Percentiles rank a stretch among this genome's conserved stretches.
phyloP scores from a whole-genome alignment of 1,140 invertebrate genomes.

The Drosophila miranda region DNA sequence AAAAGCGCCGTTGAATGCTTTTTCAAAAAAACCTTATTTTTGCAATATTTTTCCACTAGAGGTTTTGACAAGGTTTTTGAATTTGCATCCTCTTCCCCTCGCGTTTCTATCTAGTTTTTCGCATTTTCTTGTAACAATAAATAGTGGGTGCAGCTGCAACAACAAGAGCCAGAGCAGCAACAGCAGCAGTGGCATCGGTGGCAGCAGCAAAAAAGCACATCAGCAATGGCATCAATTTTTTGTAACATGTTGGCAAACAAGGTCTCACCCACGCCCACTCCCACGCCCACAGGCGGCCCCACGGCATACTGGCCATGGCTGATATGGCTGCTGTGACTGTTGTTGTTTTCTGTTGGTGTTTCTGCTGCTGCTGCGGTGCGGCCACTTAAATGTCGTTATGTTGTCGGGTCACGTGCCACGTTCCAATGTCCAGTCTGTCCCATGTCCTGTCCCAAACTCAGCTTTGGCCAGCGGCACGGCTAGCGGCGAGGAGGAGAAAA shows the following conservation, averaged over 20 bases:
- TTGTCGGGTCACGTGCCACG: constrained; percentile 74
- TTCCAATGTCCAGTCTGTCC: constrained; percentile 37
- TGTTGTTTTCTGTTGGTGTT: neutral
- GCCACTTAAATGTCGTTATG: constrained; percentile 80
- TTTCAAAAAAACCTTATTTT: neutral
- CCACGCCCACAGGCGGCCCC: constrained; percentile 28
- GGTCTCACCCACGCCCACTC: constrained; percentile 38
- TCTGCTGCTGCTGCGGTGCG: constrained; percentile 51
- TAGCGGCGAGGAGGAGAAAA: constrained; percentile 8
- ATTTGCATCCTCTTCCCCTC: constrained; percentile 1
- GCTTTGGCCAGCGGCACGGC: constrained; percentile 1
- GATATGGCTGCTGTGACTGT: constrained; percentile 11
- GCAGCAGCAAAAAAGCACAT: constrained; percentile 20
- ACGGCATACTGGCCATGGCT: constrained; percentile 6
- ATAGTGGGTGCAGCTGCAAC: constrained; percentile 68
- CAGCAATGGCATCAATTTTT: constrained; percentile 74
- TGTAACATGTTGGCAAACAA: constrained; percentile 79
- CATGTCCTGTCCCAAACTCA: constrained; percentile 18
- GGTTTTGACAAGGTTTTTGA: constrained; percentile 44
- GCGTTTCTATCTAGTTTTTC: too few species aligned
- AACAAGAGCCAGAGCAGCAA: constrained; percentile 28
- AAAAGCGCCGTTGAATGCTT: neutral
- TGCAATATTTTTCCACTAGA: neutral
- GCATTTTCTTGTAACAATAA: constrained; percentile 54
- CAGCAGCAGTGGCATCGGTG: neutral